These are phyloP conservation scores for Phrynosoma blainvillii DNA, from an alignment of 2,113 vertebrate species.

Conservation along the genomic window DNA sequence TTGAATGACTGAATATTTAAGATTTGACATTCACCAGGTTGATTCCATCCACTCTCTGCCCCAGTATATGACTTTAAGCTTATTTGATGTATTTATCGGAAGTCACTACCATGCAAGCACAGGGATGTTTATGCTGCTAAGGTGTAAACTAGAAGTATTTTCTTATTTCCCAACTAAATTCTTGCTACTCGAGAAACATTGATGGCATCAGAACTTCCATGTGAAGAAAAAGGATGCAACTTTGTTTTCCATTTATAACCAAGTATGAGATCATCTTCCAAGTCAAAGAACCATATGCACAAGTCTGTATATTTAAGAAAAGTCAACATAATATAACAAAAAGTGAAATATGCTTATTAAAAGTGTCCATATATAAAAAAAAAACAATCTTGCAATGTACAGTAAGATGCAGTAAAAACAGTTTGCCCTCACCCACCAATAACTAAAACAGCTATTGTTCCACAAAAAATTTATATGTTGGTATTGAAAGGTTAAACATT, in stretches of 20 bases:
- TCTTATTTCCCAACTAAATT: constrained; percentile 74
- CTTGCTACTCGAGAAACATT: constrained; percentile 67
- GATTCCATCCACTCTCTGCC: neutral
- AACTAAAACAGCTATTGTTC: constrained; percentile 79
- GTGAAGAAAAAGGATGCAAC: constrained; percentile 80
- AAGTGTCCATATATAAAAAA: constrained; percentile 81
- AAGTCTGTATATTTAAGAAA: constrained; percentile 81
- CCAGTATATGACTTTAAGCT: constrained; percentile 29
- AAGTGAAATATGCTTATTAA: constrained; percentile 87
- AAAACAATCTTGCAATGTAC: constrained; percentile 84
- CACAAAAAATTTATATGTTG: constrained; percentile 65
- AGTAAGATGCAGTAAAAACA: constrained; percentile 86
- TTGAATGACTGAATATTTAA: neutral
- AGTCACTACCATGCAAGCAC: constrained; percentile 72
- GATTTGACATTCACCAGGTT: neutral
- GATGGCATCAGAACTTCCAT: constrained; percentile 77
- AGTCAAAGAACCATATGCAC: constrained; percentile 83
- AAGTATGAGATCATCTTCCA: constrained; percentile 79
- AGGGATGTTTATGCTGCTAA: constrained; percentile 67
- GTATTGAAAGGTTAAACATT: constrained; percentile 78
- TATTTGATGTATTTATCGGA: constrained; percentile 53
- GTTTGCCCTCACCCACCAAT: constrained; percentile 76
- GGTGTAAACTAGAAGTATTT: constrained; percentile 79
- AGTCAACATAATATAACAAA: constrained; percentile 86
- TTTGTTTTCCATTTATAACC: constrained; percentile 75